These are phyloP conservation scores for Epinephelus cyanopodus DNA, from an alignment of 2,113 vertebrate genomes.

Conservation along the genomic window DNA sequence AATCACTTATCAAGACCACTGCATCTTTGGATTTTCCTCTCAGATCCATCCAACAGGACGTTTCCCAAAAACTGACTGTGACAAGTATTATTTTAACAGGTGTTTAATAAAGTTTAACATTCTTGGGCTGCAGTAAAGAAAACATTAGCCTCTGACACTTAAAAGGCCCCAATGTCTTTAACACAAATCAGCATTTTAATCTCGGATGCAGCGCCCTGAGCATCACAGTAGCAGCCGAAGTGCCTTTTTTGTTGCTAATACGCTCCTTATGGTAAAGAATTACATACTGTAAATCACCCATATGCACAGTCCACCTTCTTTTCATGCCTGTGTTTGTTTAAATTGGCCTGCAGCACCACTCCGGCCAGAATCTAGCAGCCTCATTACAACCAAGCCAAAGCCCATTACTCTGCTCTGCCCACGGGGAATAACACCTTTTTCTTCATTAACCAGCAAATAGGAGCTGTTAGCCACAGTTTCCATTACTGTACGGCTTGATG, in stretches of 20 bases:
- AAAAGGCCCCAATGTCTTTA: constrained; percentile 9
- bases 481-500: constrained; percentile 41
- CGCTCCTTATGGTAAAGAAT: constrained; percentile 47
- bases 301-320: constrained; percentile 35
- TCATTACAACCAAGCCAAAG: constrained; percentile 76
- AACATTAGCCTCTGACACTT: constrained; percentile 49
- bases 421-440: constrained; percentile 75
- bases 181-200: constrained; percentile 43
- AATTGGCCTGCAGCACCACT: constrained; percentile 40
- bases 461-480: constrained; percentile 61
- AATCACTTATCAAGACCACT: constrained; percentile 10
- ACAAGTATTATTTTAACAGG: constrained; percentile 50
- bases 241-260: constrained; percentile 39
- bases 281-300: constrained; percentile 45
- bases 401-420: constrained; percentile 67
- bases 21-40: constrained; percentile 18
- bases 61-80: constrained; percentile 32
- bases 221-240: constrained; percentile 34
- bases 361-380: constrained; percentile 57
- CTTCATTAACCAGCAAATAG: constrained; percentile 68
- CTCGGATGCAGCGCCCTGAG: not conserved
- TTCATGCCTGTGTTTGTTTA: constrained; percentile 60
- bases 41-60: not conserved
- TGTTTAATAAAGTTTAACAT: constrained; percentile 58
- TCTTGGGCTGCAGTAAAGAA: constrained; percentile 52